Base-by-base conservation (phyloP, 2,797 vertebrate species). In the Cyclopterus lumpus region DNA sequence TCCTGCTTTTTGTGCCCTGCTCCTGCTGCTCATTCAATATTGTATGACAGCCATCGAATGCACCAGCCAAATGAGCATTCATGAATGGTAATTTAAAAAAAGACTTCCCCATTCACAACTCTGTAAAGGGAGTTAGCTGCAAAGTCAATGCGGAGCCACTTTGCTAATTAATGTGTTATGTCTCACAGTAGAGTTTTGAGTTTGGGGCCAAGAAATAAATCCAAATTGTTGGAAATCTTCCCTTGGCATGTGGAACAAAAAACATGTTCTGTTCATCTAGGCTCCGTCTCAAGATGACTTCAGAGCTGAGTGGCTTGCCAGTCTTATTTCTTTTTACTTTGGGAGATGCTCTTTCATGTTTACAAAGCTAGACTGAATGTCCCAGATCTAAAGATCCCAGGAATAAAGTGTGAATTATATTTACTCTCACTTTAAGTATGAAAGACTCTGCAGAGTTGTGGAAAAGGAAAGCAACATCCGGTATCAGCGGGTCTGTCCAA, bases 131-230 rank as follows among this genome's bases (percentile, higher is more conserved):
- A 62, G 46, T 64, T 78, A 51, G 72, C 77, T 75, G 69, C 68
- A 46, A 75, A 82, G 83, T 82, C 77, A 81, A 77, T 63, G 63
- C 44, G 58, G 42, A 82, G 60, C 42, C 79, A 70, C 71, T 81
- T 79, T 67, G 49, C 73, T 84, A 85, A 89, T 90, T 89, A 87
- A 76, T 74, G 62, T 85, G 73, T 81, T 78, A 69, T 69, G 73
- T 83, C 70, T 79, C 64, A 66, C 64, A 55, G 40, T 70, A 49
- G 54, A 71, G 58, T 73, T 88, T 57, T 40, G 46, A 68, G 68
- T 78, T 67, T 59, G 28, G 36, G 30, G 66, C 85, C 85, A 82
- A 71, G 36, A 83, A 82, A 82, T 76, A 71, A 75, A 67, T 73
- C 71, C 77, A 82, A 60, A 76, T 69, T 63, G 67, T 77, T 83